phyloP scores from a whole-genome alignment of 2,113 vertebrate genomes.

The Polypterus senegalus region DNA sequence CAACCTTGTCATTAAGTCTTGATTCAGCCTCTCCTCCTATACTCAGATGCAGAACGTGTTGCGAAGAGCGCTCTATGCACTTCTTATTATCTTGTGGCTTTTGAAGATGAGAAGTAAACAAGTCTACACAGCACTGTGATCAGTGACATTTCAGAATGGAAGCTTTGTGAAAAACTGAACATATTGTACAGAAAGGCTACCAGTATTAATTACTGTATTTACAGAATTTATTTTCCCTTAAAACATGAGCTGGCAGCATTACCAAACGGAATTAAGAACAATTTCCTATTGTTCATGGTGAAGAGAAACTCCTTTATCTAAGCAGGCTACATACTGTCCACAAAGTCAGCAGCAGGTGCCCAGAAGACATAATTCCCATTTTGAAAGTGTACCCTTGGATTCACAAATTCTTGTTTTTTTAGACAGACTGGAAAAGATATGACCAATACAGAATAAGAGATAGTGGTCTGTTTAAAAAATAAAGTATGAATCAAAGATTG shows the following conservation, averaged over 20 bases:
- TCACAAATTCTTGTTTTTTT: constrained; percentile 45
- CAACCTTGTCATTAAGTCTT: too few species aligned
- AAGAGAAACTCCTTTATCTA: constrained; percentile 20
- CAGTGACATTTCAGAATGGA: neutral
- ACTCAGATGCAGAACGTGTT: too few species aligned
- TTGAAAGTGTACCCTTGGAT: constrained; percentile 36
- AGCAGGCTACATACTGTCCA: constrained; percentile 23
- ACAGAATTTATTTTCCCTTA: too few species aligned
- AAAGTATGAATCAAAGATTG: constrained; percentile 28
- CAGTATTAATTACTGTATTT: neutral
- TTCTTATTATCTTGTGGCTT: too few species aligned
- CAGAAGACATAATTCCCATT: constrained; percentile 23
- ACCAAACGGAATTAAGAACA: constrained; percentile 16
- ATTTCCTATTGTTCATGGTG: constrained; percentile 15
- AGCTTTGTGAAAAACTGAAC: neutral
- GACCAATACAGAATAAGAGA: constrained; percentile 39
- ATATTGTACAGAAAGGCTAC: neutral
- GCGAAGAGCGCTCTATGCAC: too few species aligned
- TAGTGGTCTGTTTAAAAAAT: constrained; percentile 36
- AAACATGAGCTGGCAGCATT: constrained; percentile 8
- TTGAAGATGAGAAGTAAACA: too few species aligned
- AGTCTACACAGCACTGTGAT: too few species aligned
- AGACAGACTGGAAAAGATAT: constrained; percentile 31
- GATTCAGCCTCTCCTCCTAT: too few species aligned
- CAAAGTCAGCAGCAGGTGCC: constrained; percentile 20